phyloP scores from a whole-genome alignment of 2,113 vertebrate genomes.

The Mesoclemmys tuberculata region DNA sequence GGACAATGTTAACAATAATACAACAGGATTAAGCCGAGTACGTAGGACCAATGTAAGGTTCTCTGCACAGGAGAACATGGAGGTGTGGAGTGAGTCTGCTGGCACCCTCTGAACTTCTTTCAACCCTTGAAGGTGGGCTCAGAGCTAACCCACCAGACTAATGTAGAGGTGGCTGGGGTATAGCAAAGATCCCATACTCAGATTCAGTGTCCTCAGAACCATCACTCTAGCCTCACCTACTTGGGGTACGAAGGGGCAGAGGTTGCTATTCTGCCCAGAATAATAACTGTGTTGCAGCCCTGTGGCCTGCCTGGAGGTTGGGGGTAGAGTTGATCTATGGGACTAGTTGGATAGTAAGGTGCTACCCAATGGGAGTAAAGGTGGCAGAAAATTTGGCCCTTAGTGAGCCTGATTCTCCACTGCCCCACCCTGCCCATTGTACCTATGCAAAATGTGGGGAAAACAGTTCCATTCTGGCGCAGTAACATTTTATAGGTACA shows the following conservation, averaged over 20 bases:
- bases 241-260: neutral
- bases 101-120: accelerated
- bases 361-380: neutral
- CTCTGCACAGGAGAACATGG: neutral
- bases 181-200: neutral
- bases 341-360: neutral
- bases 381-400: neutral
- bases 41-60: neutral
- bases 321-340: neutral
- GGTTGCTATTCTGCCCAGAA: neutral
- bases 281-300: neutral
- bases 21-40: neutral
- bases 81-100: neutral
- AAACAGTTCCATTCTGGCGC: neutral
- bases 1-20: neutral
- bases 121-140: neutral
- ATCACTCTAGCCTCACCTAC: neutral
- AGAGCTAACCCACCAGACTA: neutral
- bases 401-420: neutral
- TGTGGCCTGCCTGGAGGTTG: neutral
- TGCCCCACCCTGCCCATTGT: neutral
- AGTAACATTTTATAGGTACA: neutral
- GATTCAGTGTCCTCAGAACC: neutral
- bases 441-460: accelerated
- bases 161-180: neutral